These are phyloP conservation scores for Apogon talboti DNA, from an alignment of 2,797 vertebrate species.

Conservation along the genomic window DNA sequence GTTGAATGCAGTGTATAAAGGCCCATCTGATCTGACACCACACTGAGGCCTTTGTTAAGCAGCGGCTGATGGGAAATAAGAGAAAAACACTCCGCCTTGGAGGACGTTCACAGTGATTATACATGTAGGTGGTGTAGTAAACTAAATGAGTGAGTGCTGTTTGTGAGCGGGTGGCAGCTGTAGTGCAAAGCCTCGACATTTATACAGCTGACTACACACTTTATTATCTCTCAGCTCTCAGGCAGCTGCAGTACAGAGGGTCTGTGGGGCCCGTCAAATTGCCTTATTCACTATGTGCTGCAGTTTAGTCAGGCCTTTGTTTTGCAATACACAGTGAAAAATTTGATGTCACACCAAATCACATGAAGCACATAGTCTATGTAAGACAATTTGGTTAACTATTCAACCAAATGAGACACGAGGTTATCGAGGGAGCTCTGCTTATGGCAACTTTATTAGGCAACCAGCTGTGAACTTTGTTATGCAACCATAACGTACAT, in stretches of 20 bases:
- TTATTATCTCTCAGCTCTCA: constrained; percentile 40
- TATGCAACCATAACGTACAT: neutral
- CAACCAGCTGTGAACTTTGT: neutral
- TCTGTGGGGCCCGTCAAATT: neutral
- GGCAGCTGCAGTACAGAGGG: constrained; percentile 32
- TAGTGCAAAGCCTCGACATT: constrained; percentile 18
- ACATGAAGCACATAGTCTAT: neutral
- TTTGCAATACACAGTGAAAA: constrained; percentile 6
- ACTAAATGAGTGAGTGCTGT: neutral
- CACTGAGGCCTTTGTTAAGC: constrained; percentile 40
- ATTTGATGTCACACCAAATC: neutral
- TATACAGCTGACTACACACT: constrained; percentile 45
- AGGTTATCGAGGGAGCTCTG: neutral
- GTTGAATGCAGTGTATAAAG: constrained; percentile 11
- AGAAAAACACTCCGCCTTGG: constrained; percentile 11
- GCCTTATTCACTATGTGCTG: constrained; percentile 14
- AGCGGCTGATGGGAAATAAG: neutral
- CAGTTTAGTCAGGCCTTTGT: constrained; percentile 11
- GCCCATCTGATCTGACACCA: constrained; percentile 25
- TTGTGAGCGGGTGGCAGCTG: constrained; percentile 31
- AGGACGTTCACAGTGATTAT: neutral
- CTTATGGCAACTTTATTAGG: constrained; percentile 9
- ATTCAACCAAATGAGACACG: constrained; percentile 28
- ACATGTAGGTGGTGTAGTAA: neutral
- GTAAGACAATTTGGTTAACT: constrained; percentile 11